Evolutionary conservation across 2,113 vertebrate species (phyloP).

Genomic region (Puffinus mauretanicus): DNA sequence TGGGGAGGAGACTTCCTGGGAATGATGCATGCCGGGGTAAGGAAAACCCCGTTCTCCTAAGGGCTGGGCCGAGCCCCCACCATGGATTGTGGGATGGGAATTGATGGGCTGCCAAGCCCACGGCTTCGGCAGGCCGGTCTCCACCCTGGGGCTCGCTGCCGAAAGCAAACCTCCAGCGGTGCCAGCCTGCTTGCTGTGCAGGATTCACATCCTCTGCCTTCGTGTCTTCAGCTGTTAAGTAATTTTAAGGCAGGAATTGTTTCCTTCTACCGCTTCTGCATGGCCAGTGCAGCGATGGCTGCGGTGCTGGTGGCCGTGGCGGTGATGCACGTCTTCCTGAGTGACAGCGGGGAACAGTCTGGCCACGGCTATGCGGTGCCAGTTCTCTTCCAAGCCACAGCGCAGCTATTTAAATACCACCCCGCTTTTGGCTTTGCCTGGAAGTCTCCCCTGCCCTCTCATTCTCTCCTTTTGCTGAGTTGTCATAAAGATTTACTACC

Average conservation of each 20-base stretch:
- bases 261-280: background rate
- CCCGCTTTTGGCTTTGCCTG: background rate
- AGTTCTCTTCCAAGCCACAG: background rate
- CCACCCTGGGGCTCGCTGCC: background rate
- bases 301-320: background rate
- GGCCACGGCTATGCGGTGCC: rapidly evolving
- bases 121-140: background rate
- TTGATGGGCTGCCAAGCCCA: background rate
- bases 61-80: background rate
- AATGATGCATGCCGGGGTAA: background rate
- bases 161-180: background rate
- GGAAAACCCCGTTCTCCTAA: background rate
- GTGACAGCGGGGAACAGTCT: background rate
- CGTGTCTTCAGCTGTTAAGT: background rate
- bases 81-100: background rate
- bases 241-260: background rate
- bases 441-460: background rate
- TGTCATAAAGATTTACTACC: background rate
- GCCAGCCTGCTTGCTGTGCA: background rate
- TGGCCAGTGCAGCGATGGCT: background rate
- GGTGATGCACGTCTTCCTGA: background rate
- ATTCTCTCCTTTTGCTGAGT: background rate
- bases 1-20: background rate
- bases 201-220: background rate
- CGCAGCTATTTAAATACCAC: background rate